Percentiles rank a stretch among this genome's conserved stretches.
Conservation (phyloP, 2,888 invertebrate genomes). For the Drosophila pegasa region DNA sequence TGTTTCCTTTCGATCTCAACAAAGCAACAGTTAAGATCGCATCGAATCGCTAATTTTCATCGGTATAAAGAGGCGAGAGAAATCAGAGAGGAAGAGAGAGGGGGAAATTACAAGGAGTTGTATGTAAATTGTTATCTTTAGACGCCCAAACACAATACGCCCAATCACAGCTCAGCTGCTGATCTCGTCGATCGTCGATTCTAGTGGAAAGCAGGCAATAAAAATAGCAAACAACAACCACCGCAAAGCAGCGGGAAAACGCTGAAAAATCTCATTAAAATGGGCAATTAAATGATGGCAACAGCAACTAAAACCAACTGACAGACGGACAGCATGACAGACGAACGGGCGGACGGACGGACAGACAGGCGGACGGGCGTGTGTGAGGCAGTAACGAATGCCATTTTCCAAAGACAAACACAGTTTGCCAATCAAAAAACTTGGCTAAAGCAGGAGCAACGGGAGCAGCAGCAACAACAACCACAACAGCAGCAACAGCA, state of each 20-base stretch:
- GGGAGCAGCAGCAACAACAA: constrained; percentile 44
- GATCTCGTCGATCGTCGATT: constrained; percentile 27
- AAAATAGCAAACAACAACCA: constrained; percentile 24
- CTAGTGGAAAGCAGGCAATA: constrained; percentile 54
- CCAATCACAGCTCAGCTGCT: constrained; percentile 49
- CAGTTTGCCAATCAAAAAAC: constrained; percentile 60
- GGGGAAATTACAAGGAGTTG: constrained; percentile 60
- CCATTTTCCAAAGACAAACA: constrained; percentile 57
- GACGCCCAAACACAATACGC: constrained; percentile 77
- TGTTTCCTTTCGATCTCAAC: constrained; percentile 47
- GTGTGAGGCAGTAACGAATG: constrained; percentile 43
- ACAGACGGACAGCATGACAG: constrained; percentile 41
- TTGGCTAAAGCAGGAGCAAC: constrained; percentile 36
- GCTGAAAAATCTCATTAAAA: constrained; percentile 79
- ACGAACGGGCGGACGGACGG: constrained; percentile 46
- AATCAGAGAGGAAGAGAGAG: constrained; percentile 25
- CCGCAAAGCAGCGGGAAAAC: constrained; percentile 41
- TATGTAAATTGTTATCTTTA: constrained; percentile 62
- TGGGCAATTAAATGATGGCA: constrained; percentile 78
- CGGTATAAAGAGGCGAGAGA: constrained; percentile 50
- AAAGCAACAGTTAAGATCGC: constrained; percentile 47
- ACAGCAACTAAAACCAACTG: constrained; percentile 68
- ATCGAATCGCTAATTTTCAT: constrained; percentile 75
- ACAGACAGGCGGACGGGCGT: constrained; percentile 20
- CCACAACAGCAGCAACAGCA: constrained; percentile 38